phyloP scores from a whole-genome alignment of 1,140 invertebrate species.

The Helicoverpa zea region DNA sequence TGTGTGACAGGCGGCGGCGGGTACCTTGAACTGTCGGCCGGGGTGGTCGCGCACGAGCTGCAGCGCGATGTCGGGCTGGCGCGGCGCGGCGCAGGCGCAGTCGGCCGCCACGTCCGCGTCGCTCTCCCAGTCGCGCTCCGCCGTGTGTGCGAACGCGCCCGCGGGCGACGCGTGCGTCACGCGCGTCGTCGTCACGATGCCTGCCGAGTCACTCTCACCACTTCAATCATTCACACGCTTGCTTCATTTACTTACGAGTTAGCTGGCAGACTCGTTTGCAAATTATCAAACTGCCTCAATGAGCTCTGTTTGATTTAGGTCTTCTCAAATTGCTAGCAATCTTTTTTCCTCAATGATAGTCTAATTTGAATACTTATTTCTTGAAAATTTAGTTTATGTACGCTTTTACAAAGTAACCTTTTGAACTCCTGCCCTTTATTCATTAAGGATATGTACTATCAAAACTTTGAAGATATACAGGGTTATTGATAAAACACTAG shows the following conservation, averaged over 20 bases:
- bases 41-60: constrained; percentile 91
- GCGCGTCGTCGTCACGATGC: constrained; percentile 92
- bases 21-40: constrained; percentile 86
- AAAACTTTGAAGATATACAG: no score
- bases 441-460: no score
- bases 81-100: not conserved
- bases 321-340: no score
- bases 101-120: constrained; percentile 86
- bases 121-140: constrained; percentile 93
- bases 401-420: no score
- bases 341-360: no score
- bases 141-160: constrained; percentile 91
- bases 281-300: no score
- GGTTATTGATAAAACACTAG: no score
- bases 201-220: constrained; percentile 69
- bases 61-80: constrained; percentile 89
- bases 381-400: no score
- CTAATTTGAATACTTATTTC: no score
- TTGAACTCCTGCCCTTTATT: no score
- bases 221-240: not conserved
- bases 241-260: not conserved
- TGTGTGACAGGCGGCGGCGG: not conserved
- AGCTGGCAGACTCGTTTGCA: no score
- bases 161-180: constrained; percentile 94
- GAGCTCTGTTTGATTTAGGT: no score